A percentile compares a stretch with the other conserved stretches of the same genome.
phyloP scores from a whole-genome alignment of 2,888 invertebrate genomes.

The Drosophila borealis region DNA sequence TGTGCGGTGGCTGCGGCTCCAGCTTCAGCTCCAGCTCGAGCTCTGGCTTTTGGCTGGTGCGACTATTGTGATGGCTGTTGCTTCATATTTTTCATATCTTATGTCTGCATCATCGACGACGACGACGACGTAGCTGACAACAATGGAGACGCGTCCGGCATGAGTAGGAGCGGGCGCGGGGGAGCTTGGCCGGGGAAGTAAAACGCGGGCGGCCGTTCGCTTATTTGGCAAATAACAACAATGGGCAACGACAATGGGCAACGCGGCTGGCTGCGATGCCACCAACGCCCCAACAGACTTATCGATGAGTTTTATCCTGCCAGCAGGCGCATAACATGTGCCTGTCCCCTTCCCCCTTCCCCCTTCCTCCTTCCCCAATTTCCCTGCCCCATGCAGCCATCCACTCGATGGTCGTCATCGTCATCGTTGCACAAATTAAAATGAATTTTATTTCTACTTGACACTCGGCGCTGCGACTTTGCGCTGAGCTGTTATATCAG shows the following conservation, averaged over 20 bases:
- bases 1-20: background rate
- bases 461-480: conserved; percentile 40
- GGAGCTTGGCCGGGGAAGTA: conserved; percentile 2
- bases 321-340: conserved; percentile 42
- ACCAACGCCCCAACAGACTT: conserved; percentile 35
- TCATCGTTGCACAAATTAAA: conserved; percentile 62
- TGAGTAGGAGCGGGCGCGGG: background rate
- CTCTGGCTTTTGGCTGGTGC: conserved; percentile 24
- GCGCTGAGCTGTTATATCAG: conserved; percentile 16
- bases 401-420: conserved; percentile 14
- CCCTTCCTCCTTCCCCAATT: background rate
- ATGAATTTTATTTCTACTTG: conserved; percentile 63
- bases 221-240: conserved; percentile 78
- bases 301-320: conserved; percentile 58
- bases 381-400: background rate
- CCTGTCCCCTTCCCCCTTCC: no score
- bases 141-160: conserved; percentile 47
- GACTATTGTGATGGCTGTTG: conserved; percentile 74
- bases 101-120: conserved; percentile 76
- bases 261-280: conserved; percentile 16
- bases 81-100: conserved; percentile 79
- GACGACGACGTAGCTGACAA: conserved; percentile 58
- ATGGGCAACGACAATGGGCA: conserved; percentile 55
- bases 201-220: conserved; percentile 40
- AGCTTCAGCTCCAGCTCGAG: conserved; percentile 3